Evolutionary conservation across 2,888 invertebrate genomes (phyloP), one percentile per base, ranked within the genome.

Genomic region (Drosophila vallismaia): DNA sequence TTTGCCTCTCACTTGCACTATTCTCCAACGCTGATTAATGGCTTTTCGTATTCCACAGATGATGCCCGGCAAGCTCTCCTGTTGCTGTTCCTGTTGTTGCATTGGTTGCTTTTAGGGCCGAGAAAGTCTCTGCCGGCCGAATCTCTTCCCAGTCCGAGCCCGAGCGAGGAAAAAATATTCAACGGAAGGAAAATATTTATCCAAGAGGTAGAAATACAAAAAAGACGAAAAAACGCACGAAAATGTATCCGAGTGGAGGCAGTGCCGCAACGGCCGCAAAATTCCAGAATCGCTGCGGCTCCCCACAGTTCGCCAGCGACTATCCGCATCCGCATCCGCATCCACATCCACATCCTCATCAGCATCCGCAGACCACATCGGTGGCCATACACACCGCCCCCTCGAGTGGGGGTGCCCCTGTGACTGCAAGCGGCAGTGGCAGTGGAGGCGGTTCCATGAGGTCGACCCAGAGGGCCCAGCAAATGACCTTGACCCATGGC

Each of bases 291-390:
- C 88, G 91, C 60, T 90, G 91, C 60, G 86, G 89, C 52, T 92
- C 92, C 71, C 92, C 93, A 62, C 92, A 93, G 64, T 92, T 92
- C 93, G 93, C 95, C 92, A 95, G 94, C 77, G 94, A 95, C 71
- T 95, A 95, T 91, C 95, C 95, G 74, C 94, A 76, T 10, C 67
- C 64, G 36, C 71, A 54, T 4, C 56, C 64, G 12, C 56, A 53
- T 12, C 57, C 24, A 29, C 58, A 95, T 91, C 95, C 95, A 71
- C 73, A 55, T 12, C 57, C 24, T 26, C 58, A 95, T 91, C 95
- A 94, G 71, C 73, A 55, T 3, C 45, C 44, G 36, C 69, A 72
- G 54, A 70, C 75, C 29, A 40, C 77, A 24, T 5, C 71, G 19
- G 73, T 56, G 33, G 64, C 77, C 48, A 64, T 70, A 3, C 79